Evolutionary conservation across 2,888 invertebrate genomes (phyloP).

Genomic region (Dynastes grantii): DNA sequence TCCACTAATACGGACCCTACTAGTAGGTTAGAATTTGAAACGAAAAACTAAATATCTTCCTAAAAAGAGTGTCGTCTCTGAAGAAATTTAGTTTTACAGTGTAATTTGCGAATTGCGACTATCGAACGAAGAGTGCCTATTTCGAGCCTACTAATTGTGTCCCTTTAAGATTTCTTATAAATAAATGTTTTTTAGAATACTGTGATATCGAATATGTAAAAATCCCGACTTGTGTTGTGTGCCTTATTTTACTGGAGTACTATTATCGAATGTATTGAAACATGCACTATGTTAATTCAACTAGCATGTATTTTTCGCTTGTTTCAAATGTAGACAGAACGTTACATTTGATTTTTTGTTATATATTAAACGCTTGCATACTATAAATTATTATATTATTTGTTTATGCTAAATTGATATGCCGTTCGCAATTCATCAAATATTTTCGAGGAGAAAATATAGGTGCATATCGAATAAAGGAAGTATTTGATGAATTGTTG

Average conservation of each 20-base stretch:
- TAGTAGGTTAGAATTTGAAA: conserved; percentile 40
- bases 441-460: conserved; percentile 55
- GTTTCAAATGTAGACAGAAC: conserved; percentile 43
- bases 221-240: conserved; percentile 49
- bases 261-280: conserved; percentile 38
- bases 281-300: conserved; percentile 26
- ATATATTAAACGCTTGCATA: conserved; percentile 46
- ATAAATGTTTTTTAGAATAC: conserved; percentile 49
- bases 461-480: conserved; percentile 54
- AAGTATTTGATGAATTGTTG: conserved; percentile 37
- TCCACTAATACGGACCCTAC: conserved; percentile 8
- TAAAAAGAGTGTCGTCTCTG: conserved; percentile 31
- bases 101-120: conserved; percentile 54
- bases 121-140: conserved; percentile 48
- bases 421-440: conserved; percentile 10
- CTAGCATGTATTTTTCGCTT: conserved; percentile 44
- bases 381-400: conserved; percentile 40
- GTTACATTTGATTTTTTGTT: conserved; percentile 47
- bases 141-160: conserved; percentile 48
- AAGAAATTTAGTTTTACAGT: conserved; percentile 49
- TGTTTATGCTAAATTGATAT: conserved; percentile 26
- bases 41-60: conserved; percentile 40
- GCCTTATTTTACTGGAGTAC: conserved; percentile 44
- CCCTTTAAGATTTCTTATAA: conserved; percentile 38
- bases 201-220: conserved; percentile 51